Evolutionary conservation across 2,113 vertebrate species (phyloP).

Genomic region (Pteronura brasiliensis): DNA sequence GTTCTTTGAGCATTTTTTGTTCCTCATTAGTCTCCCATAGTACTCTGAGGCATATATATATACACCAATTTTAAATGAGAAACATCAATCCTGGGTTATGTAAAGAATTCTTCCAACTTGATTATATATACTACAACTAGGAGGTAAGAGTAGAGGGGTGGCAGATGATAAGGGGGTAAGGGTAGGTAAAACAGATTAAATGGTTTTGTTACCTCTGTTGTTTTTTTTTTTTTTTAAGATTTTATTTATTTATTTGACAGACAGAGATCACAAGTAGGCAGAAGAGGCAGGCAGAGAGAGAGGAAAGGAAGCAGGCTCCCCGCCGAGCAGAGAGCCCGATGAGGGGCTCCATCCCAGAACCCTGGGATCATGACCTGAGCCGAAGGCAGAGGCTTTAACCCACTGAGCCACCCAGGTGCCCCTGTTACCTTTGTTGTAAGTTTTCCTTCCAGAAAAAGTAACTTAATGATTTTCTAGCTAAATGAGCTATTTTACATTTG

Average conservation of each 20-base stretch:
- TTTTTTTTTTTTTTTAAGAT: too few relatives aligned
- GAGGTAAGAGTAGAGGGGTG: background rate
- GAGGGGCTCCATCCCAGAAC: too few relatives aligned
- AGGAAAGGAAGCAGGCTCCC: too few relatives aligned
- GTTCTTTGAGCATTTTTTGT: background rate
- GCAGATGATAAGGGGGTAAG: background rate
- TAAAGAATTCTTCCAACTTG: background rate
- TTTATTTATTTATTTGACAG: too few relatives aligned
- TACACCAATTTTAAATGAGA: background rate
- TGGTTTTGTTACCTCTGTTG: conserved; percentile 17
- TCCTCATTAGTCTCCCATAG: background rate
- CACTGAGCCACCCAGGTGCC: too few relatives aligned
- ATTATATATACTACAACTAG: background rate
- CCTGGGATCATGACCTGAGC: too few relatives aligned
- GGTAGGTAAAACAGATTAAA: background rate
- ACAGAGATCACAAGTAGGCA: too few relatives aligned
- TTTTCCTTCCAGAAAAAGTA: conserved; percentile 28
- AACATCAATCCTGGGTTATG: background rate
- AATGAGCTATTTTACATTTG: conserved; percentile 46
- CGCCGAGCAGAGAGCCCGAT: too few relatives aligned
- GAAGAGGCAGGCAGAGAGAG: too few relatives aligned
- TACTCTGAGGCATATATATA: background rate
- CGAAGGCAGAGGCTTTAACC: too few relatives aligned
- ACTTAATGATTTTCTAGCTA: conserved; percentile 21
- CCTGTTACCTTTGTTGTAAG: conserved; percentile 16